Percentiles rank a stretch among this genome's conserved stretches.
These are phyloP conservation scores for Ophraella communa DNA, from an alignment of 2,888 invertebrate genomes.

Conservation along the genomic window DNA sequence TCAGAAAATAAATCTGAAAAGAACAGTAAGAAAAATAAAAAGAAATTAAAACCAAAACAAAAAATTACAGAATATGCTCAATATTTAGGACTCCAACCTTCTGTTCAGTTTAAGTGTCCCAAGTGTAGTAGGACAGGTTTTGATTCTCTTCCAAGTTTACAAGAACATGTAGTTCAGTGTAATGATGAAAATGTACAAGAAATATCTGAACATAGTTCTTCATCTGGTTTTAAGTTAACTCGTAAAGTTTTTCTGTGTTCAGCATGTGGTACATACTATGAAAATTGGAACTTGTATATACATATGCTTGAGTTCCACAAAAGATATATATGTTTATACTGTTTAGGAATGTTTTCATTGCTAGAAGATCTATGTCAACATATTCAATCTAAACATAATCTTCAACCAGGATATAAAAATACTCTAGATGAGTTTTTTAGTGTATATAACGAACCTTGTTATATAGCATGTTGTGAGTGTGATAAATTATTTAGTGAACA, in stretches of 20 bases:
- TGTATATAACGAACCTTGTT: conserved; percentile 72
- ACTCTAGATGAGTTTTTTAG: conserved; percentile 73
- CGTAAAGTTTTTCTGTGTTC: conserved; percentile 82
- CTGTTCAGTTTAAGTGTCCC: conserved; percentile 75
- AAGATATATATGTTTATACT: conserved; percentile 82
- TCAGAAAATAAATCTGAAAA: conserved; percentile 25
- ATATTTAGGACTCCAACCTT: conserved; percentile 74
- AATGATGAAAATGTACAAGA: conserved; percentile 47
- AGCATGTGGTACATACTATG: conserved; percentile 83
- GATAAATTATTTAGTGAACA: conserved; percentile 78
- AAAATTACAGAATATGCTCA: conserved; percentile 69
- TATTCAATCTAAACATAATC: conserved; percentile 78
- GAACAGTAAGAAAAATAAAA: conserved; percentile 30
- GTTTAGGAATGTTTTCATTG: conserved; percentile 81
- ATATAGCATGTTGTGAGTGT: conserved; percentile 82
- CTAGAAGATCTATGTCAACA: conserved; percentile 81
- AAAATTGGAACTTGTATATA: conserved; percentile 84
- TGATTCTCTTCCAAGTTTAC: conserved; percentile 69
- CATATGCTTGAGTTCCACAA: conserved; percentile 86
- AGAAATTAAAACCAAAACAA: conserved; percentile 49
- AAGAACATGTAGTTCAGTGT: conserved; percentile 74
- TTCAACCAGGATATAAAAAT: conserved; percentile 73
- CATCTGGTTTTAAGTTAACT: conserved; percentile 69
- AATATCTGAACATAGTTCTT: conserved; percentile 57
- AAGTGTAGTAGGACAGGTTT: conserved; percentile 75